Base-by-base conservation (phyloP, 1,140 invertebrate genomes). In the Rhopalosiphum padi region DNA sequence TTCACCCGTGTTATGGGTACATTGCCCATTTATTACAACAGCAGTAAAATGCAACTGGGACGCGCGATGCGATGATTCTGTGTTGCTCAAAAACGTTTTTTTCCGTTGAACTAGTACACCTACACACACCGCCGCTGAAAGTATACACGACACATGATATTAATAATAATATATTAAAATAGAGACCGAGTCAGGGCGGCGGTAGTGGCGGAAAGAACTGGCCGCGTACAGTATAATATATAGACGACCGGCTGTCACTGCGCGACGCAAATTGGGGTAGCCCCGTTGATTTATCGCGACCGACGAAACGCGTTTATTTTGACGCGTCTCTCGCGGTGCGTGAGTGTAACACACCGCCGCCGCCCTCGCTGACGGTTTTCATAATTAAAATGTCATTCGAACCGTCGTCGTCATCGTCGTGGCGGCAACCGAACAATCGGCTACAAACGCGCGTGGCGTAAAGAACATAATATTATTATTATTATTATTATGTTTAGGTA, bases 361-460 rank as follows among this genome's bases (percentile, higher is more conserved):
- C 55, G 37, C 88, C 88, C 89, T n/a, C 90, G n/a, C 91, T 92
- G 91, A 92, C 77, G 91, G 91, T 83, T 92, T 92, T 83, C 91
- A 92, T 92, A 92, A 92, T 92, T 92, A 92, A 92, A 92, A 92
- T 92, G 91, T 92, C 91, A 92, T 92, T 92, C 91, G 77, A 92
- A 92, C 41, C 91, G 91, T 46, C 86, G 46, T 21, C 86, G 85
- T 23, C 35, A 23, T 41, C 83, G 3, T 23, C 8, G 22, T 85
- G 22, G 83, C 4, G 9, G 41, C 90, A 41, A 41, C 90, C 43
- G 46, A 48, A 37, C 68, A 37, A 37, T 9, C 35, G 48, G 22
- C 7, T 37, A 30, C 18, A 89, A 89, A 89, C 35, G 35, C 88
- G 51, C 35, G 48, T 85, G 41, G 37, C 85, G 22, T 55, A 88